Evolutionary conservation across 2,797 vertebrate genomes (phyloP), one percentile per base, ranked within the genome.

Genomic region (Antennarius maculatus): DNA sequence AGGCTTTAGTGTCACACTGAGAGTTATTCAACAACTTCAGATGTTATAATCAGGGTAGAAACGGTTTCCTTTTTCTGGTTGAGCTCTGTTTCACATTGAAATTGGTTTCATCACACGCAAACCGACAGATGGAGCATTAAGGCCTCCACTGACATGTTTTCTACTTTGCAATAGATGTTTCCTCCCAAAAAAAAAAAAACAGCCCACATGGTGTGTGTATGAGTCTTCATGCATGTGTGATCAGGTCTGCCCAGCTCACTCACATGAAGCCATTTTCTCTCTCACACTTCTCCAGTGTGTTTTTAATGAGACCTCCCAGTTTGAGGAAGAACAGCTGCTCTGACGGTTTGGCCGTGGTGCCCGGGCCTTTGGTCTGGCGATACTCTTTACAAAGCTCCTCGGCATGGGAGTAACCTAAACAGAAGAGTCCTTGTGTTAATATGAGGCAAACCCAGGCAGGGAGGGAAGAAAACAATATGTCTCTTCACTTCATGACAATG

Each of bases 231-330:
- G 29, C 18, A 3, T 56, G 50, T 47, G 41, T 42, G 13, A n/a
- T 4, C n/a, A 43, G 15, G n/a, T 37, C 7, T 15, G 23, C 6
- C 8, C 16, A 41, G 8, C 10, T 15, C 41, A 94, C 98, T 96
- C 89, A 99, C 98, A 99, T 99, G 86, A 99, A 99, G 54, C 97
- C 97, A 65, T 99, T 99, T 80, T 99, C 98, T 86, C 97, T 89
- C 91, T 98, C 94, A 84, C 96, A 99, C 75, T 98, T 99, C 85
- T 98, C 96, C 81, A 99, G 93, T 0, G 96, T 97, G 82, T 92
- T 98, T 84, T 95, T 98, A 79, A 99, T 94, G 71, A 95, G 87
- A 41, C 71, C 90, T 13, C 97, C 97, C 37, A 99, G 92, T 71
- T 98, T 99, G 81, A 91, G 92, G 66, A 99, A 99, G 93, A 99